phyloP scores from a whole-genome alignment of 2,113 vertebrate species.

The Sialia sialis region DNA sequence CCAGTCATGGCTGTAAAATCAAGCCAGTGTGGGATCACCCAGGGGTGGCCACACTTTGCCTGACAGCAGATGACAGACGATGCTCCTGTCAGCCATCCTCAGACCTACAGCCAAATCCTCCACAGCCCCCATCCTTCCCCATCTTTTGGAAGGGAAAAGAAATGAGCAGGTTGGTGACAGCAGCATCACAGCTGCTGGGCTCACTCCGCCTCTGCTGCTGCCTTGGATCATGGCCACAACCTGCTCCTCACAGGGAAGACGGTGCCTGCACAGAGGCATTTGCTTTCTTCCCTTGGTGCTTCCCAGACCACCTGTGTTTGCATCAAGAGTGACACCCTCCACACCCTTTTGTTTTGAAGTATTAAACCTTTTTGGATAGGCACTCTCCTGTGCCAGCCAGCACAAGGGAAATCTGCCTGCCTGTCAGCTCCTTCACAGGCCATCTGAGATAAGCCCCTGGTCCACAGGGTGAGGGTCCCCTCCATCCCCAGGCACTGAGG shows the following conservation, averaged over 20 bases:
- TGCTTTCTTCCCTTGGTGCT: not conserved
- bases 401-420: not conserved
- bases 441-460: not conserved
- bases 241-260: not conserved
- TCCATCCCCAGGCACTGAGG: not conserved
- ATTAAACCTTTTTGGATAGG: not conserved
- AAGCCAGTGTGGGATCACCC: not conserved
- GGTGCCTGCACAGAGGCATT: not conserved
- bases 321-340: not conserved
- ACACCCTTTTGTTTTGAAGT: not conserved
- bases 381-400: not conserved
- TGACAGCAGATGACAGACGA: slow-evolving; percentile 10
- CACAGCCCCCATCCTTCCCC: not conserved
- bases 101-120: not conserved
- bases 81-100: not conserved
- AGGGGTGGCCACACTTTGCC: not conserved
- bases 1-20: slow-evolving; percentile 51
- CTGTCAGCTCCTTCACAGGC: slow-evolving; percentile 23
- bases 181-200: not conserved
- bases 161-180: accelerated
- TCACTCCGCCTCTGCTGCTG: not conserved
- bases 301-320: not conserved
- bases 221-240: not conserved
- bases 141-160: not conserved
- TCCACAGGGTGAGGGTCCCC: not conserved